Evolutionary conservation across 2,797 vertebrate species (phyloP), one percentile per base, ranked within the genome.

Genomic region (Pipistrellus nathusii): DNA sequence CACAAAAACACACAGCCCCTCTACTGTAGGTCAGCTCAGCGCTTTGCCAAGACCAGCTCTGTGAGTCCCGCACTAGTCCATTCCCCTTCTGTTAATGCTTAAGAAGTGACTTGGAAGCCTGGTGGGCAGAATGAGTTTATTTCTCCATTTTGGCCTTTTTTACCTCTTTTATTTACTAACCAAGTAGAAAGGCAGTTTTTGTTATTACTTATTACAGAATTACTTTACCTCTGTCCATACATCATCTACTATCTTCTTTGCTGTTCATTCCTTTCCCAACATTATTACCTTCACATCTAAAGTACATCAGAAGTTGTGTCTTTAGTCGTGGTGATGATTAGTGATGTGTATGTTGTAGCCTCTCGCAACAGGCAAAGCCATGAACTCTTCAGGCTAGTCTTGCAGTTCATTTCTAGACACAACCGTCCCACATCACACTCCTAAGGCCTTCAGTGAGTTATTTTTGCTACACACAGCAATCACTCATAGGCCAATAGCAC

Each of bases 121-220:
- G 21, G 14, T 80, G 66, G 75, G 17, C 8, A 53, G 44, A 91
- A 71, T 86, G 57, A 80, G 35, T 89, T 93, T 86, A 83, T 86
- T 75, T 91, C 12, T 75, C 41, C 21, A 72, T 41, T 93, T 93
- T 89, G 51, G 30, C 41, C 32, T 77, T 13, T 66, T 48, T 48
- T 15, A 85, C 21, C n/a, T 53, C 30, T 12, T 85, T 81, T 3
- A 3, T 18, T 69, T 3, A 11, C 15, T 27, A 85, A 88, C 5
- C 91, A 91, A 68, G 21, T 8, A 55, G 38, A 83, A 90, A 83
- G 15, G 64, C 35, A 55, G 62, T 78, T 57, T 94, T 53, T 68
- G 62, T 17, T 76, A 68, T 48, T 85, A 18, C 32, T 91, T 81
- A 93, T 73, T 64, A 59, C 0, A 71, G 53, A 84, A 90, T 41